Percentiles rank a stretch among this genome's conserved stretches.
Conservation (phyloP, 2,888 invertebrate species). For the Eupithecia dodoneata region DNA sequence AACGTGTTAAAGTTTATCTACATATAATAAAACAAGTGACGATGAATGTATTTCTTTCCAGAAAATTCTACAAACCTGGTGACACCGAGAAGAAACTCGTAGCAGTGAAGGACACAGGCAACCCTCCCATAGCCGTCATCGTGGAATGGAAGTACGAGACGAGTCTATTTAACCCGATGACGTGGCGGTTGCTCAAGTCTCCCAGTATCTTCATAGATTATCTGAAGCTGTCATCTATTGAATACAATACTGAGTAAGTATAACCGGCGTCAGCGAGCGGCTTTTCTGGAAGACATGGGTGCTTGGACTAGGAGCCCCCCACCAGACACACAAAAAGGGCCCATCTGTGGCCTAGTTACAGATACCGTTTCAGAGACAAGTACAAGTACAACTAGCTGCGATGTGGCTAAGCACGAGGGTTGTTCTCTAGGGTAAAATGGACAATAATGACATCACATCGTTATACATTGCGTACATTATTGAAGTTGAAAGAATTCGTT, state of each 20-base stretch:
- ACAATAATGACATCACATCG: too few species aligned
- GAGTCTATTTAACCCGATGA: constrained; percentile 91
- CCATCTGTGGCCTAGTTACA: too few species aligned
- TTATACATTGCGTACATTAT: too few species aligned
- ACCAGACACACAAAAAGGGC: too few species aligned
- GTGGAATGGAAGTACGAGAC: constrained; percentile 92
- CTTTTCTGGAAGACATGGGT: too few species aligned
- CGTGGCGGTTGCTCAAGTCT: constrained; percentile 90
- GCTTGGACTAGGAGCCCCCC: too few species aligned
- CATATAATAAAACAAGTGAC: background rate
- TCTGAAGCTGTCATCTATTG: constrained; percentile 88
- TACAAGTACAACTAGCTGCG: too few species aligned
- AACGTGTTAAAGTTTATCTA: background rate
- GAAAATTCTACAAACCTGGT: constrained; percentile 89
- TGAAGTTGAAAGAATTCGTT: too few species aligned
- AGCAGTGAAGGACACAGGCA: constrained; percentile 86
- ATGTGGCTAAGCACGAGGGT: too few species aligned
- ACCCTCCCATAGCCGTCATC: constrained; percentile 86
- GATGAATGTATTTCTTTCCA: constrained; percentile 44
- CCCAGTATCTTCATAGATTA: constrained; percentile 90
- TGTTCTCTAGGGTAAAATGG: too few species aligned
- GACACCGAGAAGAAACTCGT: constrained; percentile 87
- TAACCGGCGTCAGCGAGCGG: background rate
- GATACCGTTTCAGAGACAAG: too few species aligned
- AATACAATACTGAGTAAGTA: constrained; percentile 86